A percentile compares a stretch with the other conserved stretches of the same genome.
phyloP scores from a whole-genome alignment of 2,888 invertebrate genomes.

The Tetranychus piercei region DNA sequence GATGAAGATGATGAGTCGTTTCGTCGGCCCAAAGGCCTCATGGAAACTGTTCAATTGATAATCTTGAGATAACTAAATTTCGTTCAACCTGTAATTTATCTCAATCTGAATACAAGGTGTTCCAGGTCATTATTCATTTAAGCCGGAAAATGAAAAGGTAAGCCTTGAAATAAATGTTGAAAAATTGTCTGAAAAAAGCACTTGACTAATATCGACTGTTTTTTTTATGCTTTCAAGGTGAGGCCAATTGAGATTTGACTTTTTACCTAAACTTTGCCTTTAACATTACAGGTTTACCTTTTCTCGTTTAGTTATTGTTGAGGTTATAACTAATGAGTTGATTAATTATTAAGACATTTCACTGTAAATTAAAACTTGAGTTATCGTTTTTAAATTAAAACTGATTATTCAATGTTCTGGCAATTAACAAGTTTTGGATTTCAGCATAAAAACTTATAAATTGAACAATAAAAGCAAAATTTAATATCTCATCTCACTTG shows the following conservation, averaged over 20 bases:
- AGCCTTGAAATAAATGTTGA: background rate
- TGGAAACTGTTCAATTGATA: background rate
- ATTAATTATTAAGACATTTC: too few relatives aligned
- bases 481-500: too few relatives aligned
- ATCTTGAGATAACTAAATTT: background rate
- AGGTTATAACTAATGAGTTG: too few relatives aligned
- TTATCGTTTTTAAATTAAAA: too few relatives aligned
- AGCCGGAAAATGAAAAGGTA: background rate
- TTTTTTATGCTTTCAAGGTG: background rate
- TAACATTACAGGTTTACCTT: background rate
- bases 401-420: too few relatives aligned
- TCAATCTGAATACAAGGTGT: background rate
- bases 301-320: too few relatives aligned
- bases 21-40: background rate
- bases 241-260: background rate
- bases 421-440: too few relatives aligned
- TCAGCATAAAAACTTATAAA: too few relatives aligned
- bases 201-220: too few relatives aligned
- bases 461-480: too few relatives aligned
- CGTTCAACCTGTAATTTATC: background rate
- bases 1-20: background rate
- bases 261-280: background rate
- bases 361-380: too few relatives aligned
- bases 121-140: background rate
- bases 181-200: background rate